Conservation (phyloP, 2,113 vertebrate species). For the Chionodraco myersi region DNA sequence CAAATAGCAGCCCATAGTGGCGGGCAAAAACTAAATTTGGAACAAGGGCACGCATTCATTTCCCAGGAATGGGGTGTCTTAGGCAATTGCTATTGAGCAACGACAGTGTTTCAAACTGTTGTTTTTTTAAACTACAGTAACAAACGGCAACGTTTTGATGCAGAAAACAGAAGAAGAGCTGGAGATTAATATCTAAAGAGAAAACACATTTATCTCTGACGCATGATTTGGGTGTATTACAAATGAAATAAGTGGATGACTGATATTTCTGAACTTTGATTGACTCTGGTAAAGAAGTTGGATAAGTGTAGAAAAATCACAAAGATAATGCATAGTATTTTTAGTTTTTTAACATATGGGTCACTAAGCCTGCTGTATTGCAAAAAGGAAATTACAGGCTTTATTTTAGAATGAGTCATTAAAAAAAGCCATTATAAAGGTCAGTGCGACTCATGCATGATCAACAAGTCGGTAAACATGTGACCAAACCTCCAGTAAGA, state of each 20-base stretch:
- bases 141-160: constrained; percentile 21
- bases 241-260: neutral
- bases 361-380: neutral
- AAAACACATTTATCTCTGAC: constrained; percentile 1
- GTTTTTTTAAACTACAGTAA: constrained; percentile 55
- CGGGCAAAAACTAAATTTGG: constrained; percentile 80
- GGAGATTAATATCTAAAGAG: constrained; percentile 20
- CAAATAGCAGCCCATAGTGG: constrained; percentile 78
- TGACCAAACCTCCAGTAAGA: constrained; percentile 39
- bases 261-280: neutral
- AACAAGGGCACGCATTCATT: constrained; percentile 83
- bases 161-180: constrained; percentile 11
- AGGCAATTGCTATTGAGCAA: constrained; percentile 77
- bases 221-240: neutral
- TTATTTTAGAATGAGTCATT: constrained; percentile 17
- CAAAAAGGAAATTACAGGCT: constrained; percentile 18
- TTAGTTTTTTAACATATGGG: neutral
- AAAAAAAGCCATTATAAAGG: constrained; percentile 26
- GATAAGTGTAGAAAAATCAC: neutral
- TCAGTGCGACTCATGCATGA: constrained; percentile 31
- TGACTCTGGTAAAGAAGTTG: neutral
- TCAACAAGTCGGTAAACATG: constrained; percentile 56
- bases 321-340: neutral
- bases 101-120: constrained; percentile 55
- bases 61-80: constrained; percentile 78